Base-by-base conservation (phyloP, 1,140 invertebrate species). In the Mylabris phalerata region DNA sequence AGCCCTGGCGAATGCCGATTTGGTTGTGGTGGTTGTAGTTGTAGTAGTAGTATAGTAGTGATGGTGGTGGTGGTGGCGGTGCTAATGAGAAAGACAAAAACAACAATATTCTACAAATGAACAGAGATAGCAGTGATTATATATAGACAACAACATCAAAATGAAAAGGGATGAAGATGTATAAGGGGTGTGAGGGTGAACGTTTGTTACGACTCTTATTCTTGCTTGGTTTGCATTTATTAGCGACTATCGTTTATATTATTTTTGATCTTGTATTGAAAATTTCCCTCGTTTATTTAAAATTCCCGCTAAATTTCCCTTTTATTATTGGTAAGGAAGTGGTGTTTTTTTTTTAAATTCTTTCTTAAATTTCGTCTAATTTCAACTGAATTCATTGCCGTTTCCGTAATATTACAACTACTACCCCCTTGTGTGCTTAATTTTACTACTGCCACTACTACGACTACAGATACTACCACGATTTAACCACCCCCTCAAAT, bases 1-100 rank as follows among this genome's bases (percentile, higher is more conserved):
- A 63, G 61, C 41, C 47, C 46, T 32, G 50, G 46, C 47, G 47
- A 62, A 55, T 59, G 50, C 60, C 55, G 60, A 55, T 55, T 57
- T 57, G 32, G 40, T 44, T 27, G 44, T 46, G 39, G 48, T 48
- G 47, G 47, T 50, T 39, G 27, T 55, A 43, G 45, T 45, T 32
- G 51, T 46, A 19, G 19, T 19, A 19, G 19, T 19, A 19, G 19
- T 19, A 19, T 19, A 19, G 19, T 19, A 19, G 19, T 19, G 13
- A 13, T 57, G 32, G 40, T 44, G 27, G 44, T 46, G 44, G 45
- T 45, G 42, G 51, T 46, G 19, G 19, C 24, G 50, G 50, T 45
- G 42, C 51, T 54, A 55, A 55, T 46, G 51, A 38, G 51, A 55
- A 45, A n/a, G 51, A 55, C 11, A 55, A 43, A 38, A 45, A 46